phyloP scores from a whole-genome alignment of 2,113 vertebrate genomes.

The Scalopus aquaticus region DNA sequence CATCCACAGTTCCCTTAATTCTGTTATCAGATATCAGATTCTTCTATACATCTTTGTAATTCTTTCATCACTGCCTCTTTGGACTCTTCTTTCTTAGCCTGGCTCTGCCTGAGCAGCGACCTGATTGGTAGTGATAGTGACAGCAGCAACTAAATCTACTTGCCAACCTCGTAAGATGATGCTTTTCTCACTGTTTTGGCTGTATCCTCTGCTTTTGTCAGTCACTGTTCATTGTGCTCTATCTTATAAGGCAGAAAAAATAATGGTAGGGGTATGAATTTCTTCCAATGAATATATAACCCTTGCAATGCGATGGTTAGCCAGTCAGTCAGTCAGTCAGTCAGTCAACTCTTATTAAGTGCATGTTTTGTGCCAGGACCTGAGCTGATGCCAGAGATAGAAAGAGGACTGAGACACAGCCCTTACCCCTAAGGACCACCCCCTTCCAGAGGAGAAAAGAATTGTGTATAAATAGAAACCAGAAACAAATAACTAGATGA shows the following conservation, averaged over 20 bases:
- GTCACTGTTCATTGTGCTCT: not conserved
- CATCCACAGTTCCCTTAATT: not conserved
- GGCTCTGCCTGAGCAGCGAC: not conserved
- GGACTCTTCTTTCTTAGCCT: not conserved
- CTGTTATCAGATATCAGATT: not conserved
- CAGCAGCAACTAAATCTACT: not conserved
- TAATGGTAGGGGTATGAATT: not conserved
- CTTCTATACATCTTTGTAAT: not conserved
- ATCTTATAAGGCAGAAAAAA: not conserved
- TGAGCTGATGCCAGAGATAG: not conserved
- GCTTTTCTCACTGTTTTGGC: not conserved
- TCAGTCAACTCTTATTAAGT: not conserved
- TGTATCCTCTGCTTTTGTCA: slow-evolving; percentile 9
- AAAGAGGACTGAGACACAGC: not conserved
- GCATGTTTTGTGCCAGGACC: not conserved
- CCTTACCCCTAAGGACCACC: not conserved
- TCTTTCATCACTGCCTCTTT: not conserved
- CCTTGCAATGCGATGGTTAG: not conserved
- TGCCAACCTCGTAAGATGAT: not conserved
- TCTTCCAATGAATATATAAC: not conserved
- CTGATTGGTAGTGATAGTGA: slow-evolving; percentile 9
- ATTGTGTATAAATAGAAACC: not conserved
- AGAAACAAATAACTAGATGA: slow-evolving; percentile 73
- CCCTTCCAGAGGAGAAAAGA: slow-evolving; percentile 2
- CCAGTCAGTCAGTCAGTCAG: not conserved